Base-by-base conservation (phyloP, 1,140 invertebrate species). In the Solenopsis invicta region DNA sequence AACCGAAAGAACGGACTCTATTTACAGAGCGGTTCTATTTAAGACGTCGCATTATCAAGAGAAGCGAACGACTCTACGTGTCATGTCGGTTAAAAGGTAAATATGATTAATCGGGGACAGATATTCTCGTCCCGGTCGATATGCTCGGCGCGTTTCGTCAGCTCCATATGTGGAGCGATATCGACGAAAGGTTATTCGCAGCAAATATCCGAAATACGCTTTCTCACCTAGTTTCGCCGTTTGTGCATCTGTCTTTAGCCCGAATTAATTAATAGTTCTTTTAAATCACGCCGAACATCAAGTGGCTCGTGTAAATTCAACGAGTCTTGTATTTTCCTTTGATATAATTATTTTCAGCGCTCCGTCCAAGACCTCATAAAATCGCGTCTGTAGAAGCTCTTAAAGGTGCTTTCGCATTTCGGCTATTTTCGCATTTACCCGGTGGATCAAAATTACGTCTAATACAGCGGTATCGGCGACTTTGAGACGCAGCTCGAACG, bases 21-120 rank as follows among this genome's bases (percentile, higher is more conserved):
- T 86, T 90, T 87, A 52, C 54, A 52, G 18, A 77, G 56, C 75
- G 61, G 12, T 62, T 48, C 16, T 54, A 78, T 69, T 81, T 48
- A 61, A 76, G 54, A 45, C 80, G 21, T 9, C 24, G 21, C 45
- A 81, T 52, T 66, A 52, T 37, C 56, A 48, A 78, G 64, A 56
- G 72, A 85, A 66, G 29, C 41, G 48, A 76, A 12, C 54, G 48
- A 69, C 41, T 56, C 41, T 16, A 21, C 71, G 34, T 24, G 78
- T 56, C 48, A 88, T 91, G 90, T 91, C 90, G 52, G 74, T 74
- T 80, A 90, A 85, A 45, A 91, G 90, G 90, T 91, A 91, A 91
- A 88, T 91, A 90, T 91, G 86, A 91, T 90, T 88, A 80, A 80
- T 78, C 18, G 41, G 29, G 64, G 52, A 82, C 64, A 66, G 34